A percentile compares a stretch with the other conserved stretches of the same genome.
phyloP scores from a whole-genome alignment of 2,888 invertebrate species.

The Mythimna lalbum region DNA sequence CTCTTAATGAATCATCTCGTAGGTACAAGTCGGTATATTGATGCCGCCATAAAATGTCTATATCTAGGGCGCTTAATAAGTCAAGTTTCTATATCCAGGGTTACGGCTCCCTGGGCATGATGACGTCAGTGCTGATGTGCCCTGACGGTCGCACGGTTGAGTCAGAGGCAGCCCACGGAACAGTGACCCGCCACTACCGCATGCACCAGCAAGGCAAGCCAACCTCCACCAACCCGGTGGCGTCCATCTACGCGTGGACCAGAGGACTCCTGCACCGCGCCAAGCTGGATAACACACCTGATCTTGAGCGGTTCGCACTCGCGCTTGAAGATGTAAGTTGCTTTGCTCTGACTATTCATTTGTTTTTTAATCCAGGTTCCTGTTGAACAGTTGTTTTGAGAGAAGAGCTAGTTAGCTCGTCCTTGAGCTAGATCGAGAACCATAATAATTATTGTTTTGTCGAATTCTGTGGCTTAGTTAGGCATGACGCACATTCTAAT shows the following conservation, averaged over 20 bases:
- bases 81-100: conserved; percentile 79
- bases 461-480: neutral
- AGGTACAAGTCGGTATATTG: neutral
- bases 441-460: neutral
- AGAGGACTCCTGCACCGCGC: conserved; percentile 96
- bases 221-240: conserved; percentile 97
- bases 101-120: conserved; percentile 96
- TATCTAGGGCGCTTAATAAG: neutral
- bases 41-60: neutral
- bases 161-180: conserved; percentile 98
- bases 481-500: neutral
- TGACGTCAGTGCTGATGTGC: conserved; percentile 97
- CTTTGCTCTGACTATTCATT: neutral
- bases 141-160: conserved; percentile 96
- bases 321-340: conserved; percentile 92
- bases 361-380: neutral
- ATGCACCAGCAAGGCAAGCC: conserved; percentile 96
- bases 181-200: conserved; percentile 97
- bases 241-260: conserved; percentile 98
- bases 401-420: too few species aligned
- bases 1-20: conserved; percentile 11
- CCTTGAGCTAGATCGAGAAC: too few species aligned
- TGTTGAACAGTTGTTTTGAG: too few species aligned
- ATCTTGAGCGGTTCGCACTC: conserved; percentile 93
- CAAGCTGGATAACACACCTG: conserved; percentile 94